Conservation (phyloP, 2,797 vertebrate species). For the Sebastes hubbsi region DNA sequence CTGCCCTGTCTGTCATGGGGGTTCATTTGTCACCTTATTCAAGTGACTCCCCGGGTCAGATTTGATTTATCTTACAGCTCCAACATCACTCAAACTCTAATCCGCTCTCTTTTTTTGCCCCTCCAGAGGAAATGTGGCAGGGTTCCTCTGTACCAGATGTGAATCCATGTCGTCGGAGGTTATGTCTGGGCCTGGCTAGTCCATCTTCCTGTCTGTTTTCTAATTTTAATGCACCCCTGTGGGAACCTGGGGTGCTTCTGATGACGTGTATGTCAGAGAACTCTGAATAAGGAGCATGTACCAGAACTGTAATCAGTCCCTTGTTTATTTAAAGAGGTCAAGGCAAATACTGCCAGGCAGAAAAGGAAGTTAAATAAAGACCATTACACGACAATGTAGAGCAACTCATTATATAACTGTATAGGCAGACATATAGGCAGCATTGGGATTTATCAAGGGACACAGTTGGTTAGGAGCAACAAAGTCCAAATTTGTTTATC, state of each 20-base stretch:
- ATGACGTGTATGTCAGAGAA: conserved; percentile 57
- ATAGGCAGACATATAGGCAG: background rate
- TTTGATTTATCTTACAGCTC: conserved; percentile 72
- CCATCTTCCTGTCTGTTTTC: conserved; percentile 70
- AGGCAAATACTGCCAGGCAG: conserved; percentile 8
- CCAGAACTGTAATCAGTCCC: conserved; percentile 53
- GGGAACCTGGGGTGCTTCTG: conserved; percentile 53
- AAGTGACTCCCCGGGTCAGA: conserved; percentile 58
- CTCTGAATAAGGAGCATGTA: conserved; percentile 55
- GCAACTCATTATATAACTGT: conserved; percentile 11
- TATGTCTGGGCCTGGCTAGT: conserved; percentile 65
- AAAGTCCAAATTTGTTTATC: conserved; percentile 37
- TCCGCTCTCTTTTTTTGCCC: conserved; percentile 31
- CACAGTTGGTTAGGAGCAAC: background rate
- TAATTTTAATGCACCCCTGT: conserved; percentile 69
- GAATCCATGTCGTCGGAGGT: conserved; percentile 67
- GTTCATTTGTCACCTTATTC: conserved; percentile 69
- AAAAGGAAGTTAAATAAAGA: conserved; percentile 25
- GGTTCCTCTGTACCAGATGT: conserved; percentile 58
- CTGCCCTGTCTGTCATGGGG: conserved; percentile 44
- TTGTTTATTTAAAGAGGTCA: conserved; percentile 45
- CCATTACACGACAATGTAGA: conserved; percentile 2
- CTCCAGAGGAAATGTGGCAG: conserved; percentile 51
- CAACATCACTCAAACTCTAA: conserved; percentile 73
- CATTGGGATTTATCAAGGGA: conserved; percentile 1